Base-by-base conservation (phyloP, 2,797 vertebrate genomes). In the Hydrocynus forskahlii region DNA sequence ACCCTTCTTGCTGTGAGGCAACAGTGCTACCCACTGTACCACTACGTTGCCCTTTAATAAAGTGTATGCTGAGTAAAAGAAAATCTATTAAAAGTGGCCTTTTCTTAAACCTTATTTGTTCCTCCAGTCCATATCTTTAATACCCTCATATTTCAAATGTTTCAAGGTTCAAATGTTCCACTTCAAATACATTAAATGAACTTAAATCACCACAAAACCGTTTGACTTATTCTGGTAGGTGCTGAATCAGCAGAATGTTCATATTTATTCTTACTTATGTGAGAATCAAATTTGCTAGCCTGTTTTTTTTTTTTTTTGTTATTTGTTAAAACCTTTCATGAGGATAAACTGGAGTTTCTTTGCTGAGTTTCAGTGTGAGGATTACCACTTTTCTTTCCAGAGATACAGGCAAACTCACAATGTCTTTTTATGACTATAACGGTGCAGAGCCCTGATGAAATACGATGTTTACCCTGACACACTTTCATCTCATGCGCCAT, bases 391-490 rank as follows among this genome's bases (percentile, higher is more conserved):
- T n/a, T 57, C 5, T 63, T 19, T 13, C 13, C 12, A 64, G 5
- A 59, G 13, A 52, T 14, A 23, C 43, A 50, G 12, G 43, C 43
- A 50, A 23, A 2, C 19, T 38, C 29, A 63, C 60, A 76, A 16
- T 52, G 74, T 64, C 23, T 50, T 63, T 38, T 64, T n/a, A 68
- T 16, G 16, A 10, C 10, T 29, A 16, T 57, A 68, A 40, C 17
- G 0, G 19, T 57, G 2, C 29, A 23, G 17, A 1, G 21, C 59
- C 2, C 17, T 12, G 2, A 35, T 66, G 35, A 72, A 35, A 54
- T 35, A 29, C 54, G 48, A 4, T 72, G 50, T 72, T 74, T 74
- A 38, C 19, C 38, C 55, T 48, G 68, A 64, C 29, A 63, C 68
- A 60, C 68, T 45, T 63, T 64, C 59, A n/a, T 52, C 23, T 74